Base-by-base conservation (phyloP, 1,140 invertebrate species). In the Heterodera carotae region DNA sequence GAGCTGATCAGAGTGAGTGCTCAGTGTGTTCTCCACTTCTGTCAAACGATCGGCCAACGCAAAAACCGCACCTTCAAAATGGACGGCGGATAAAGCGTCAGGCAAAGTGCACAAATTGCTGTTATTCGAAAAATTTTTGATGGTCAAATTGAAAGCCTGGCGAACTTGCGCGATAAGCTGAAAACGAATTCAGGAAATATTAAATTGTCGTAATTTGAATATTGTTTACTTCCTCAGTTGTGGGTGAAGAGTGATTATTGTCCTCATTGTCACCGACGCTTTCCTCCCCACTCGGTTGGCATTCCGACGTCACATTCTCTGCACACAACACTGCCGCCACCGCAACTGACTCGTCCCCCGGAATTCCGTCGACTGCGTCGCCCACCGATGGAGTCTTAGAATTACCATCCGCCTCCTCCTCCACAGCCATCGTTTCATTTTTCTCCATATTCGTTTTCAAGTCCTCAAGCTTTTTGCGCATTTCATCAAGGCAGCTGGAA, bases 1-100 rank as follows among this genome's bases (percentile, higher is more conserved):
- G 12, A 77, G 33, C 78, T 77, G 76, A n/a, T 81, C 76, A 7
- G 76, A 79, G 31, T 77, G 76, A 27, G 29, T 80, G n/a, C 67
- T 36, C 76, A 77, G 77, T 1, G 78, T 81, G 43, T 34, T 77
- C 33, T 77, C 76, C 18, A 77, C 33, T 8, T 12, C 73, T 39
- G 33, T 68, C 2, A 77, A n/a, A 29, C 76, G 76, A 68, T 64
- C 60, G 29, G 68, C 77, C 39, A 75, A 18, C 4, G 36, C n/a
- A 36, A 33, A 22, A 33, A 39, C n/a, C 31, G 68, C 68, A 39
- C 6, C 7, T 25, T 69, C 68, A 25, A 76, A 27, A 48, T 31
- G 36, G 31, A 27, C 68, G 68, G 22, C 2, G 10, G 53, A n/a
- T 1, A 69, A 69, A 69, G 36, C 33, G 0, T 66, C 33, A 43